These are phyloP conservation scores for Cetoscarus ocellatus DNA, from an alignment of 2,797 vertebrate species.

Conservation along the genomic window DNA sequence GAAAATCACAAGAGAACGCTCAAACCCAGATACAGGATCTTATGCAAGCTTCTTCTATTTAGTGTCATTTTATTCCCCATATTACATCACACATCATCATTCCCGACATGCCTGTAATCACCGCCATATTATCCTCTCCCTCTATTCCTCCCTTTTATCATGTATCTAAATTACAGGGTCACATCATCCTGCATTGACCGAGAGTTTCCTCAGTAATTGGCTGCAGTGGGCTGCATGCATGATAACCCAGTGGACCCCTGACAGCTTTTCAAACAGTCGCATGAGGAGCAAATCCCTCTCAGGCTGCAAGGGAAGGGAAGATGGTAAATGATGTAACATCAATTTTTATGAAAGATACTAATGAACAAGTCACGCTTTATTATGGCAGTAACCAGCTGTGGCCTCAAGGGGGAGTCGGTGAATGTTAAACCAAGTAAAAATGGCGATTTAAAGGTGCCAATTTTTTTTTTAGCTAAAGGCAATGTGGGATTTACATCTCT, in stretches of 20 bases:
- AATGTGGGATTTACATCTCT: too few relatives aligned
- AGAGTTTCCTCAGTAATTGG: conserved; percentile 11
- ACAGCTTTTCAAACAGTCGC: conserved; percentile 10
- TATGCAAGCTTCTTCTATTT: not conserved
- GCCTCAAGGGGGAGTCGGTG: conserved; percentile 13
- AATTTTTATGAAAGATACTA: conserved; percentile 1
- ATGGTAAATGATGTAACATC: conserved; percentile 10
- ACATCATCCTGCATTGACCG: conserved; percentile 10
- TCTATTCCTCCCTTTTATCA: not conserved
- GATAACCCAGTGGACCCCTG: conserved; percentile 12
- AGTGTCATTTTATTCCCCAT: conserved; percentile 7
- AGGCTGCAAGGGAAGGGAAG: not conserved
- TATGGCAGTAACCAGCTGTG: not conserved
- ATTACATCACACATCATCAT: conserved; percentile 24
- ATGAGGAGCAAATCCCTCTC: conserved; percentile 12
- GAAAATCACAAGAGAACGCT: not conserved
- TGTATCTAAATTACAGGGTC: conserved; percentile 19
- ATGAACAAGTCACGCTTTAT: not conserved
- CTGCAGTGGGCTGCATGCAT: conserved; percentile 24
- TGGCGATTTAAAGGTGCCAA: conserved; percentile 3
- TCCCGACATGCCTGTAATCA: not conserved
- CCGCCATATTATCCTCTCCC: not conserved
- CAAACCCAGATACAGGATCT: not conserved
- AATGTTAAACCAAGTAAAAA: not conserved
- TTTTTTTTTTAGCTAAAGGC: not conserved